Conservation (phyloP, 1,140 invertebrate species). For the Caenorhabditis brenneri region DNA sequence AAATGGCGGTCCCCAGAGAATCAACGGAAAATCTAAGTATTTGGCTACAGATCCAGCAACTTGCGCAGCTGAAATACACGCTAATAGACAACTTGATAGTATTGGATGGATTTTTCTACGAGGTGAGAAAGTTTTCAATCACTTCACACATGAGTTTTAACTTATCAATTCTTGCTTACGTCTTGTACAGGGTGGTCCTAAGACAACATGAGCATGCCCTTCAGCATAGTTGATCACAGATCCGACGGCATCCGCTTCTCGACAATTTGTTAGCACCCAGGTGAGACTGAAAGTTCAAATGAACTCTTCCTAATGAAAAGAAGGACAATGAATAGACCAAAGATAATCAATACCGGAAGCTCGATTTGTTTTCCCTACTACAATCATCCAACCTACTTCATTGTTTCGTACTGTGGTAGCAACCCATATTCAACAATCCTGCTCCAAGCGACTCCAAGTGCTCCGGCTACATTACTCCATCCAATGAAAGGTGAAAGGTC, state of each 20-base stretch:
- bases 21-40: constrained; percentile 59
- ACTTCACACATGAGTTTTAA: no score
- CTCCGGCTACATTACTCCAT: constrained; percentile 22
- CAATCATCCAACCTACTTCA: constrained; percentile 46
- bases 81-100: no score
- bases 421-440: constrained; percentile 11
- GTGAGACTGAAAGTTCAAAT: constrained; percentile 43
- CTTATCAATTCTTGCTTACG: no score
- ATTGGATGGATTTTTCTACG: no score
- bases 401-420: constrained; percentile 19
- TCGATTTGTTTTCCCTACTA: no score
- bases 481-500: not conserved
- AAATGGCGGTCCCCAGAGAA: constrained; percentile 59
- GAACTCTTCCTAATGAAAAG: no score
- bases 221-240: constrained; percentile 27
- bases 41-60: constrained; percentile 47
- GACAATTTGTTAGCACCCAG: constrained; percentile 27
- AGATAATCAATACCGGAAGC: no score
- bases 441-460: constrained; percentile 20
- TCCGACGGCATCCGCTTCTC: constrained; percentile 9
- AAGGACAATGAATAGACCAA: no score
- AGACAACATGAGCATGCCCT: constrained; percentile 2
- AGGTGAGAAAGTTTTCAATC: no score
- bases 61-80: constrained; percentile 47
- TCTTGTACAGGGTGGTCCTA: constrained; percentile 45